Percentiles rank a stretch among this genome's conserved stretches.
Conservation (phyloP, 2,797 vertebrate species). For the Phylloscopus collybita region DNA sequence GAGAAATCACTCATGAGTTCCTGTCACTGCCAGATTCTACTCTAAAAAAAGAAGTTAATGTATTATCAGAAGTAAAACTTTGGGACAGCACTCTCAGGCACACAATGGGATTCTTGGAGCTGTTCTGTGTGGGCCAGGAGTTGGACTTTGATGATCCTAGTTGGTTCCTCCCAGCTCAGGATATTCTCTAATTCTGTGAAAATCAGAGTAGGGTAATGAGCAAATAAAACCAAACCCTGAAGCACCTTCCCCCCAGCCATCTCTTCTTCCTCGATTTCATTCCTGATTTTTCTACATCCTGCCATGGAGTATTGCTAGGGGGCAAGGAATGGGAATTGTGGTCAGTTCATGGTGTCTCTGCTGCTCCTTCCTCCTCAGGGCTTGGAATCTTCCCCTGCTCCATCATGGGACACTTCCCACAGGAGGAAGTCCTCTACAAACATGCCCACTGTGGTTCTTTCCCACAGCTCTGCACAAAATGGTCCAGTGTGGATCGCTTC, state of each 20-base stretch:
- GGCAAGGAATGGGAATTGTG: background rate
- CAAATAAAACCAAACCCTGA: background rate
- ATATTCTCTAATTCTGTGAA: background rate
- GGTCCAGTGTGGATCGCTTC: background rate
- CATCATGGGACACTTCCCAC: background rate
- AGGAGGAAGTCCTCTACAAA: background rate
- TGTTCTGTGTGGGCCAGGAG: too few relatives aligned
- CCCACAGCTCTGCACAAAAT: background rate
- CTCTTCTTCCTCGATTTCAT: background rate
- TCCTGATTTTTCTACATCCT: background rate
- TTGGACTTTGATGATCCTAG: background rate
- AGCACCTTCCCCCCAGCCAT: background rate
- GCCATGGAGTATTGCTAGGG: background rate
- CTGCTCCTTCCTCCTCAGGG: background rate
- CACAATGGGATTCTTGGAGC: background rate
- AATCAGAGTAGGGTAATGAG: background rate
- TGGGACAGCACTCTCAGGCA: too few relatives aligned
- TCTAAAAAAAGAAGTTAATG: background rate
- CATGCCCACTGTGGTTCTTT: accelerated
- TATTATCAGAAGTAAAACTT: background rate
- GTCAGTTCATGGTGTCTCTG: background rate
- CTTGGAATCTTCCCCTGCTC: background rate
- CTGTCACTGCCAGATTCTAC: background rate
- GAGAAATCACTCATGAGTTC: background rate
- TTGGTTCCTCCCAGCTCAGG: background rate